phyloP scores from a whole-genome alignment of 2,888 invertebrate genomes.

The Spodoptera littoralis region DNA sequence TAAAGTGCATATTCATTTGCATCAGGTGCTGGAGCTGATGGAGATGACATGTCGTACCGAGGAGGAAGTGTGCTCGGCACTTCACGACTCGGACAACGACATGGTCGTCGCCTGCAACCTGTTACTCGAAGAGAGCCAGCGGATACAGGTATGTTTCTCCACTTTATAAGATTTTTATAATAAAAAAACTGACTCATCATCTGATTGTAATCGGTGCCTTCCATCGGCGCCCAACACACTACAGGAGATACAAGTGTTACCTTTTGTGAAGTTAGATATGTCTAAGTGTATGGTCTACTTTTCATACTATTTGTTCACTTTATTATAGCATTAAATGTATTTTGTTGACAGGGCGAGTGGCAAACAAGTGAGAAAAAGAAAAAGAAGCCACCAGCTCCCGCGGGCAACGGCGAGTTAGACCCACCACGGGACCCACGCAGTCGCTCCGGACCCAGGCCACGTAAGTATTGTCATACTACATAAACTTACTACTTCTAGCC shows the following conservation, averaged over 20 bases:
- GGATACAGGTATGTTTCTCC: slow-evolving; percentile 84
- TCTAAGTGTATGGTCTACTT: too few relatives aligned
- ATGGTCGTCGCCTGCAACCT: slow-evolving; percentile 94
- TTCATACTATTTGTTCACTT: background rate
- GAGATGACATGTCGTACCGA: slow-evolving; percentile 96
- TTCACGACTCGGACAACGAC: slow-evolving; percentile 98
- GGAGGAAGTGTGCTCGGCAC: slow-evolving; percentile 97
- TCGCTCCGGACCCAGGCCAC: slow-evolving; percentile 74
- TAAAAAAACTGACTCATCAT: too few relatives aligned
- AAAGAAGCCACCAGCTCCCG: slow-evolving; percentile 91
- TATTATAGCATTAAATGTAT: background rate
- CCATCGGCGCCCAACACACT: too few relatives aligned
- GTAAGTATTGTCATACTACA: slow-evolving; percentile 60
- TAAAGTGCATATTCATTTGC: background rate
- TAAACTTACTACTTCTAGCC: too few relatives aligned
- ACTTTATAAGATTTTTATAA: too few relatives aligned
- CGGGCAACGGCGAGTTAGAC: slow-evolving; percentile 81
- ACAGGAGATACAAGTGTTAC: too few relatives aligned
- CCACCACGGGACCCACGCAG: slow-evolving; percentile 71
- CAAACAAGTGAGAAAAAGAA: slow-evolving; percentile 96
- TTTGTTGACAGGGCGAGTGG: slow-evolving; percentile 92
- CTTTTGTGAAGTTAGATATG: too few relatives aligned
- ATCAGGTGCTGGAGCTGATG: slow-evolving; percentile 94
- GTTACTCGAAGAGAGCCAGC: slow-evolving; percentile 92
- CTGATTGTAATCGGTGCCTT: too few relatives aligned